Base-by-base conservation (phyloP, 35 echinoderm and acorn worm species). In the Eucidaris tribuloides region DNA sequence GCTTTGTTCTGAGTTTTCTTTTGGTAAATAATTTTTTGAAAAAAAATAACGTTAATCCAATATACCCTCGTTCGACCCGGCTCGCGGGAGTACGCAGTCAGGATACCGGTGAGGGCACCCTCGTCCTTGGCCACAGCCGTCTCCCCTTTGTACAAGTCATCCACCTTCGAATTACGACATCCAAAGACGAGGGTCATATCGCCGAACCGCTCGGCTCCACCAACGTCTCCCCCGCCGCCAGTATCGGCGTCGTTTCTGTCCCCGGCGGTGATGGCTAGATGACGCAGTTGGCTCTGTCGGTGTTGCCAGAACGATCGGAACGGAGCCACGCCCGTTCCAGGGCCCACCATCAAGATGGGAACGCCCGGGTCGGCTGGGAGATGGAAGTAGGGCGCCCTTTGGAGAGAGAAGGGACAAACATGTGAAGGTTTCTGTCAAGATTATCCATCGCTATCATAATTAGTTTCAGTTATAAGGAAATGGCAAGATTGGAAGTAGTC, bases 311-410 rank as follows among this genome's bases (percentile, higher is more conserved):
- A 86, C 1, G 64, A 70, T 0, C 83, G 46, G 83, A 77, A 86
- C 14, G 83, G 83, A 35, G 83, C 83, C 33, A 86, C 36, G 13
- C 83, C 83, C 11, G 41, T 46, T 3, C 83, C 83, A 42, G 83
- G 83, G 22, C 83, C 83, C 3, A 86, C 56, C 83, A 86, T 78
- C 48, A 86, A 35, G 33, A 86, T 30, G 43, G 83, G 83, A 11
- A 27, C 48, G 32, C 66, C 76, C 19, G 46, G 28, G 50, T 86
- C 56, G 2, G 20, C 41, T 22, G 83, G 83, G 20, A 86, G 52
- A 38, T 77, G 83, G 35, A 86, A 86, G n/a, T 83, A 46, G 7
- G 96, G 96, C 5, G 96, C 83, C 41, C 96, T 99, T 36, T n/a
- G n/a, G n/a, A n/a, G n/a, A n/a, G n/a, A n/a, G n/a, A n/a, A n/a